phyloP scores from a whole-genome alignment of 2,113 vertebrate genomes.

The Aegithalos caudatus region DNA sequence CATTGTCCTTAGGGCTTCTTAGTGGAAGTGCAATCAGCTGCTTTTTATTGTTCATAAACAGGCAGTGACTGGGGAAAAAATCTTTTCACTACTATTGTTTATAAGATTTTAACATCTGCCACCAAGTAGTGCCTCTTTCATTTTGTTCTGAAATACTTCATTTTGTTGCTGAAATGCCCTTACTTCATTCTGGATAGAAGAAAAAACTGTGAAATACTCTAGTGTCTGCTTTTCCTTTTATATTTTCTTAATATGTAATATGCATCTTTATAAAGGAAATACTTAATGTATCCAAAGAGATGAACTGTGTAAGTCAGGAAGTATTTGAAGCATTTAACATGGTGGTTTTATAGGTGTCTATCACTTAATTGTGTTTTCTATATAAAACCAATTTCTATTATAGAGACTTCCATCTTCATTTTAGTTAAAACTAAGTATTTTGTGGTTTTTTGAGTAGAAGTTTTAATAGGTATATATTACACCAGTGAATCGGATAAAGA shows the following conservation, averaged over 20 bases:
- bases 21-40: background rate
- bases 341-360: background rate
- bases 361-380: background rate
- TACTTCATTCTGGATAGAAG: background rate
- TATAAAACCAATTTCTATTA: background rate
- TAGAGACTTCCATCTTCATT: background rate
- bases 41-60: background rate
- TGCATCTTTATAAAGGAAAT: background rate
- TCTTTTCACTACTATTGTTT: background rate
- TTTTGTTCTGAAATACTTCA: background rate
- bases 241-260: background rate
- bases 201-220: background rate
- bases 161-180: background rate
- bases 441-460: background rate
- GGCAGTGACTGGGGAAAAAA: background rate
- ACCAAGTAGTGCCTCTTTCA: background rate
- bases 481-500: background rate
- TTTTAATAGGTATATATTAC: background rate
- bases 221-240: background rate
- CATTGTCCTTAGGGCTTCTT: background rate
- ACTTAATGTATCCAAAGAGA: background rate
- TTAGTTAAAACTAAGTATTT: background rate
- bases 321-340: background rate
- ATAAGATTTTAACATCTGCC: background rate
- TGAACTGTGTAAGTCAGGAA: background rate